These are phyloP conservation scores for Centrocercus urophasianus DNA, from an alignment of 2,113 vertebrate species.

Conservation along the genomic window DNA sequence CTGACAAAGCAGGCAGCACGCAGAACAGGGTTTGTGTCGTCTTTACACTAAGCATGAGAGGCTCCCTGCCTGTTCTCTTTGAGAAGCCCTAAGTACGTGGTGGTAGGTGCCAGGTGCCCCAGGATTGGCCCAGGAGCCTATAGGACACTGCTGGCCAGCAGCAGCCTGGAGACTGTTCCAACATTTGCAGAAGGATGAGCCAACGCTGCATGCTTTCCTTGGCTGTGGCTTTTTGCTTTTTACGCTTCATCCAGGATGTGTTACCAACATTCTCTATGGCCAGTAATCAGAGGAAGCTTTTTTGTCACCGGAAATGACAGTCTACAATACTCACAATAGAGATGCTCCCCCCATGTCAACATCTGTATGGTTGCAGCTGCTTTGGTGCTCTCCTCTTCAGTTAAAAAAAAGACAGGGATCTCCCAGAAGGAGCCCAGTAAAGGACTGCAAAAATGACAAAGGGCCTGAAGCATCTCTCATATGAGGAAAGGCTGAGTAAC, in stretches of 20 bases:
- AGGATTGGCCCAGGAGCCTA: neutral
- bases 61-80: neutral
- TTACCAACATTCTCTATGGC: neutral
- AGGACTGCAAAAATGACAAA: too few species aligned
- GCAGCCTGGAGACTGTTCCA: neutral
- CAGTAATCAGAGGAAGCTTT: neutral
- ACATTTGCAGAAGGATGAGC: neutral
- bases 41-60: neutral
- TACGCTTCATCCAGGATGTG: neutral
- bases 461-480: too few species aligned
- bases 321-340: neutral
- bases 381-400: neutral
- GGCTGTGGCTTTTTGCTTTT: neutral
- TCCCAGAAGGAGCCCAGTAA: too few species aligned
- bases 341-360: neutral
- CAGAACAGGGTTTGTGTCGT: neutral
- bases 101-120: neutral
- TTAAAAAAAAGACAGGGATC: too few species aligned
- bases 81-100: neutral
- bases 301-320: neutral
- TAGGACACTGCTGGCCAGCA: neutral
- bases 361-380: neutral
- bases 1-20: neutral
- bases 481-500: too few species aligned
- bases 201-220: accelerated